Evolutionary conservation across 2,888 invertebrate species (phyloP), one percentile per base, ranked within the genome.

Genomic region (Lasius platythorax): DNA sequence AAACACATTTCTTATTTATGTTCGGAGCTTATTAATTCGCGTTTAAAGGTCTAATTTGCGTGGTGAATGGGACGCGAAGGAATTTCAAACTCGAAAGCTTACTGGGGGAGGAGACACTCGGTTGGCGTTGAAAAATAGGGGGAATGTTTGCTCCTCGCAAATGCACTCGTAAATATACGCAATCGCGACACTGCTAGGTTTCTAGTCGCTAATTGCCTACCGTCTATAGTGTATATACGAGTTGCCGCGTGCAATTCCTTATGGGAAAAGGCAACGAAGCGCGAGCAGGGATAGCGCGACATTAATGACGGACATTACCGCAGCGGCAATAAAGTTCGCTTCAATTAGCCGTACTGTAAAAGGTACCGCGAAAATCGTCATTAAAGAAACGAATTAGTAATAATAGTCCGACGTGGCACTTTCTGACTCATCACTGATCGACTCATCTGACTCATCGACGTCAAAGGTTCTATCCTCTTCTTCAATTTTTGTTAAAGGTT

Each of bases 221-320:
- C 61, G 37, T 53, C n/a, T 37, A 12, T 72, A 15, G 4, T 9
- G 30, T 53, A 18, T 28, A n/a, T 18, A 18, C 11, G 9, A 0
- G 23, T 23, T 23, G 50, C 15, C 3, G 15, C n/a, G 15, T 4
- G 18, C 46, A 11, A 18, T 18, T 79, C 46, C 33, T 70, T 79
- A 79, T 30, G 79, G 61, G 61, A 79, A 72, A 72, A 72, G 58
- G 46, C 79, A 72, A 46, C 79, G 61, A 79, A 46, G 72, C 72
- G 46, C 61, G 72, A 72, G 43, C 58, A 11, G 58, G 53, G 28
- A 72, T 33, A 53, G 23, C 58, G 58, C 79, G 43, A 61, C 72
- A 61, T 79, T 79, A 63, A 79, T 70, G 70, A 79, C n/a, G 15
- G 58, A 33, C 56, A 70, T 79, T 61, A 61, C 30, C 61, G 58